These are phyloP conservation scores for Drosophila auraria DNA, from an alignment of 1,140 invertebrate genomes.

Conservation along the genomic window DNA sequence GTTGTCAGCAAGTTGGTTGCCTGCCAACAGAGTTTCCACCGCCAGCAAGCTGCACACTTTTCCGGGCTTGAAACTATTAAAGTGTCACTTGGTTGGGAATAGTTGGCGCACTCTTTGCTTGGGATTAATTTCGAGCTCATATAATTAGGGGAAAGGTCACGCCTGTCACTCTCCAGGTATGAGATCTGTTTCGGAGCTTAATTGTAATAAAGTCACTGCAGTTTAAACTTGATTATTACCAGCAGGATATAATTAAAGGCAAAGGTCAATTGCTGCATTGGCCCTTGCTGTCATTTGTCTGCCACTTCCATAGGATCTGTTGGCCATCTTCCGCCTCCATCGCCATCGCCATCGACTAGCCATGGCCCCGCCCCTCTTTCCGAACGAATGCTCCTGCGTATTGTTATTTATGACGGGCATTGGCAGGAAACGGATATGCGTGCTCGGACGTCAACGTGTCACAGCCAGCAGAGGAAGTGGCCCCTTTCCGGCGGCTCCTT, in stretches of 20 bases:
- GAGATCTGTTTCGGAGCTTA: background rate
- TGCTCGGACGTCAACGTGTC: slow-evolving; percentile 64
- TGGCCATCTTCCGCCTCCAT: slow-evolving; percentile 4
- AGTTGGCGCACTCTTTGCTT: slow-evolving; percentile 17
- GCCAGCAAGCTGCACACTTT: slow-evolving; percentile 7
- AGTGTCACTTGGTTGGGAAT: slow-evolving; percentile 38
- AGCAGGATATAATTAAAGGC: background rate
- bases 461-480: slow-evolving; percentile 29
- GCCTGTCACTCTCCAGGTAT: background rate
- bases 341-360: background rate
- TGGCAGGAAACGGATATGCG: slow-evolving; percentile 71
- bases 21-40: slow-evolving; percentile 36
- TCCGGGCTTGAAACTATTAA: slow-evolving; percentile 46
- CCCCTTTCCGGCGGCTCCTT: slow-evolving; percentile 11
- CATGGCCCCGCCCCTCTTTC: background rate
- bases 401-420: slow-evolving; percentile 74
- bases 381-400: slow-evolving; percentile 13
- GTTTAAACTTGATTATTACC: background rate
- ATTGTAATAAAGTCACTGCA: background rate
- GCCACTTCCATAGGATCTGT: slow-evolving; percentile 45
- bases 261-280: slow-evolving; percentile 20
- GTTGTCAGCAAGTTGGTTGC: slow-evolving; percentile 52
- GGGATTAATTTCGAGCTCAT: slow-evolving; percentile 29
- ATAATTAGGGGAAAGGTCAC: slow-evolving; percentile 22
- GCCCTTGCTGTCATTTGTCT: slow-evolving; percentile 26